Percentiles rank a stretch among this genome's conserved stretches.
phyloP scores from a whole-genome alignment of 2,888 invertebrate species.

The Siphonodentalium dalli region DNA sequence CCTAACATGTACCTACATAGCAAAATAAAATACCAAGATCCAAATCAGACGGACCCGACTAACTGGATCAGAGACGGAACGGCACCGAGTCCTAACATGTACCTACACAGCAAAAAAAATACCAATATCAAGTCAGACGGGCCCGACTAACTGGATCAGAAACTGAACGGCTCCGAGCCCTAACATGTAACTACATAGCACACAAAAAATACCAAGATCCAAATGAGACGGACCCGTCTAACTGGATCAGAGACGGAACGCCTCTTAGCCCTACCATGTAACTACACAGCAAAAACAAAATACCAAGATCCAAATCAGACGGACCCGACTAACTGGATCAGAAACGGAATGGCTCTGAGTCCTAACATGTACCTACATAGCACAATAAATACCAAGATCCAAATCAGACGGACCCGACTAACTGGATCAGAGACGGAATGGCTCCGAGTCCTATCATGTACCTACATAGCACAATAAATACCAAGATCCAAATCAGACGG shows the following conservation, averaged over 20 bases:
- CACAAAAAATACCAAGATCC: slow-evolving; percentile 70
- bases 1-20: slow-evolving; percentile 70
- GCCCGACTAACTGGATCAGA: slow-evolving; percentile 68
- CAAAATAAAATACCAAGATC: no score
- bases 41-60: slow-evolving; percentile 67
- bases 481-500: slow-evolving; percentile 66
- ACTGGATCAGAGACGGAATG: slow-evolving; percentile 68
- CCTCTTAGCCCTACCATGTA: slow-evolving; percentile 70
- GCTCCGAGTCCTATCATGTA: slow-evolving; percentile 70
- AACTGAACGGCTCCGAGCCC: slow-evolving; percentile 69
- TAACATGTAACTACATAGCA: slow-evolving; percentile 70
- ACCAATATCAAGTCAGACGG: slow-evolving; percentile 66
- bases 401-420: slow-evolving; percentile 68
- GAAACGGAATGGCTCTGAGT: slow-evolving; percentile 68
- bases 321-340: slow-evolving; percentile 69
- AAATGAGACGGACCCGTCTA: slow-evolving; percentile 68
- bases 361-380: slow-evolving; percentile 68
- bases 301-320: no score
- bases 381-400: slow-evolving; percentile 70
- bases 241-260: slow-evolving; percentile 68
- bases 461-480: no score
- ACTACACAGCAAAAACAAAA: no score
- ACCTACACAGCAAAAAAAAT: no score
- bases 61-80: slow-evolving; percentile 69
- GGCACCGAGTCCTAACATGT: slow-evolving; percentile 70